Base-by-base conservation (phyloP, 1,140 invertebrate species). In the Calliphora vicina region DNA sequence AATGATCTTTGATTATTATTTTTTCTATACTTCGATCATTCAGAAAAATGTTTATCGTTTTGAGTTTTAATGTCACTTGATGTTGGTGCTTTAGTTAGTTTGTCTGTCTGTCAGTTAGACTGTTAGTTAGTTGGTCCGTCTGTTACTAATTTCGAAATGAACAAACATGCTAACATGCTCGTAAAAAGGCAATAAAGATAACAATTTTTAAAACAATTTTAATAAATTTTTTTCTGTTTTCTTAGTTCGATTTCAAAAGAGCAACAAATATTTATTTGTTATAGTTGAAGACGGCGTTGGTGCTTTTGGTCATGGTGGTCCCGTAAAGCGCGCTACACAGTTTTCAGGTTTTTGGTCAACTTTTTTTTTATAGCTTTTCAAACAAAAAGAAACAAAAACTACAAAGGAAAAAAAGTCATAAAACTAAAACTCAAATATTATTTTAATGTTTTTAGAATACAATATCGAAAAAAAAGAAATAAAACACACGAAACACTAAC, bases 1-100 rank as follows among this genome's bases (percentile, higher is more conserved):
- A 88, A 88, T 87, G 87, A 87, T 85, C 87, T 82, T 87, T 88
- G 87, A 87, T 87, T 87, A 50, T 76, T 29, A 87, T 87, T 82
- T 81, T 57, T 85, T 84, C 83, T 71, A 71, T 26, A 29, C 25
- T n/a, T 81, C 57, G 45, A 81, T 61, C 45, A 61, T 29, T 67
- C 15, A 81, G 20, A 61, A 61, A 29, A 29, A 76, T 42, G 35
- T n/a, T 57, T 29, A 81, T 81, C 13, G 23, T 78, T 35, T 45
- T 78, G 6, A 23, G 45, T 29, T 12, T 78, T 23, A 20, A 78
- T 78, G n/a, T 35, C 73, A 29, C 74, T 45, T 78, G 23, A 23
- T 23, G 10, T 78, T 45, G n/a, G 61, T 57, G 50, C 35, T 57
- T 6, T 50, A 50, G 45, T 50, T 50, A 50, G 45, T 50, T 50